Conservation (phyloP, 2,113 vertebrate genomes). For the Pomatostomus ruficeps region DNA sequence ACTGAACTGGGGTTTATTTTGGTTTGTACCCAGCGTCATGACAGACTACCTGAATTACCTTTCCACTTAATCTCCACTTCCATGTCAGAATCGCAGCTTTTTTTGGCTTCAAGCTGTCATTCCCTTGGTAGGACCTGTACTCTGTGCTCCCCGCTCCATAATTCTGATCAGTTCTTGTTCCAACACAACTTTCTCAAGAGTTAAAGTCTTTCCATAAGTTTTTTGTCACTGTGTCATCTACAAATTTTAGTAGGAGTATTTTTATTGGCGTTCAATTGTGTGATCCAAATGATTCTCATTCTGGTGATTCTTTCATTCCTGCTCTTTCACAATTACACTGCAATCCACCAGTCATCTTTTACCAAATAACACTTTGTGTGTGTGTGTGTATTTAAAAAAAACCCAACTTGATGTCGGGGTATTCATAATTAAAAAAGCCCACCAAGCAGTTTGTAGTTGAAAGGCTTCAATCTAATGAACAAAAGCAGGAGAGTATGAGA, state of each 20-base stretch:
- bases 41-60: background rate
- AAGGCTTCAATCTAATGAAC: background rate
- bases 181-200: background rate
- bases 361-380: background rate
- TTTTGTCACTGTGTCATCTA: background rate
- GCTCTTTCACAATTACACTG: background rate
- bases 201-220: background rate
- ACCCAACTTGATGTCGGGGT: no score
- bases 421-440: background rate
- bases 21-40: background rate
- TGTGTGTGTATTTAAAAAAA: background rate
- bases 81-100: background rate
- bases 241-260: background rate
- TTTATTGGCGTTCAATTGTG: background rate
- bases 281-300: background rate
- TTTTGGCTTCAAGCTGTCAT: background rate
- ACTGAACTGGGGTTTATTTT: background rate
- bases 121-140: background rate
- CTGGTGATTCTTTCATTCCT: background rate
- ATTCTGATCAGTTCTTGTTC: background rate
- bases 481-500: background rate
- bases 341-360: background rate
- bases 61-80: background rate
- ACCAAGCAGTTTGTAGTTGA: background rate
- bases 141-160: background rate